Percentiles rank a stretch among this genome's conserved stretches.
These are phyloP conservation scores for Therioaphis trifolii DNA, from an alignment of 2,888 invertebrate genomes.

Conservation along the genomic window DNA sequence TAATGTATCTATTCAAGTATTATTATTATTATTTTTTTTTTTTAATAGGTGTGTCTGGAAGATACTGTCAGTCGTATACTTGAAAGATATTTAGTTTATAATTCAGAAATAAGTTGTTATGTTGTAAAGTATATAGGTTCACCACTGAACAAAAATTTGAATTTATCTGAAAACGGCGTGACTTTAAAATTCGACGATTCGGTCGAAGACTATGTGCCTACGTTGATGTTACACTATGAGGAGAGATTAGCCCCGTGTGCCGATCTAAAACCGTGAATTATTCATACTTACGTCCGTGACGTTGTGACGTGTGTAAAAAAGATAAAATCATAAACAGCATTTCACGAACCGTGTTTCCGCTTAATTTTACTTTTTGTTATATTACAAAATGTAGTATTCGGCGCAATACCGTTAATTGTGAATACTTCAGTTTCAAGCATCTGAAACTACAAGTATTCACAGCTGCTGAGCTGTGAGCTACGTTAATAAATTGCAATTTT, in stretches of 20 bases:
- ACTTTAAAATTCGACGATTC: background rate
- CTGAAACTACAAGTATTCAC: background rate
- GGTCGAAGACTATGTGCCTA: conserved; percentile 25
- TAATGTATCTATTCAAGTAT: no score
- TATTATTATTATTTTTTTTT: no score
- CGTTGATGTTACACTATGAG: conserved; percentile 22
- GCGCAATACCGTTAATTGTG: background rate
- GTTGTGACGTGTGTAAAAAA: no score
- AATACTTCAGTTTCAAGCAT: background rate
- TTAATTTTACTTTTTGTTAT: background rate
- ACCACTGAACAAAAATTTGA: background rate
- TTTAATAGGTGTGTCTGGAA: conserved; percentile 23
- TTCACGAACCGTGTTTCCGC: no score
- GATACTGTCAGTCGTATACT: conserved; percentile 23
- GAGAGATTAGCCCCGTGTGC: background rate
- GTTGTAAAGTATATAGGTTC: background rate
- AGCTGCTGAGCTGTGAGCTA: background rate
- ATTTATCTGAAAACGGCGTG: conserved; percentile 6
- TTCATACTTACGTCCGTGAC: no score
- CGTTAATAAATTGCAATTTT: conserved; percentile 9
- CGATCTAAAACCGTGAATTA: no score
- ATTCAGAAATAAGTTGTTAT: conserved; percentile 1
- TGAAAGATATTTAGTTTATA: conserved; percentile 17
- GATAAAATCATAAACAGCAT: no score
- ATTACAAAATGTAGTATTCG: background rate